Conservation (phyloP, 2,113 vertebrate species). For the Neodontobutis hainanensis region DNA sequence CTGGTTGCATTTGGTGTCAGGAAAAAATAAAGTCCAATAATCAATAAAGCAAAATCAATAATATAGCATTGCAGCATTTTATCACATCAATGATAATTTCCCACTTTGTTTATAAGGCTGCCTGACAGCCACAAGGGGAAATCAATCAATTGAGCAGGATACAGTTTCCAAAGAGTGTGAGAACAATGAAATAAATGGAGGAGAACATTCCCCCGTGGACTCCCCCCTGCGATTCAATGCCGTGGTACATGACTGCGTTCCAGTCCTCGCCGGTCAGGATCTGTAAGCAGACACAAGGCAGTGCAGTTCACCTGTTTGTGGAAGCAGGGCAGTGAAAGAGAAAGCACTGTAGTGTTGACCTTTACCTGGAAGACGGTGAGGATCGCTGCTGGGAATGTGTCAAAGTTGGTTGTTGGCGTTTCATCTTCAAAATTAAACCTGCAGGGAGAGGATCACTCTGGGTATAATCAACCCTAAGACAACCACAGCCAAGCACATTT, state of each 20-base stretch:
- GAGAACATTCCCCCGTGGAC: conserved; percentile 94
- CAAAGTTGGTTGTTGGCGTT: conserved; percentile 95
- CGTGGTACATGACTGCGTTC: conserved; percentile 97
- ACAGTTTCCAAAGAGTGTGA: conserved; percentile 97
- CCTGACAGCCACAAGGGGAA: background rate
- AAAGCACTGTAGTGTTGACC: conserved; percentile 12
- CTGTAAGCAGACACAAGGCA: conserved; percentile 66
- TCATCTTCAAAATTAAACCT: conserved; percentile 97
- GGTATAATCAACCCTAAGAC: conserved; percentile 6
- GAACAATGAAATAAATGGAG: conserved; percentile 94
- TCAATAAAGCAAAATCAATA: conserved; percentile 27
- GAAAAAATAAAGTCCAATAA: conserved; percentile 69
- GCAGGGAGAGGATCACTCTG: conserved; percentile 31
- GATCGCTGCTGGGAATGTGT: conserved; percentile 96
- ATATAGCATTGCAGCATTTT: conserved; percentile 15
- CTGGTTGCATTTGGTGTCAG: conserved; percentile 81
- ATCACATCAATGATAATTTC: conserved; percentile 15
- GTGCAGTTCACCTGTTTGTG: background rate
- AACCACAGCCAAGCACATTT: conserved; percentile 6
- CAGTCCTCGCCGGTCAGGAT: conserved; percentile 96
- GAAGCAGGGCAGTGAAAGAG: background rate
- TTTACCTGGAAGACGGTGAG: conserved; percentile 98
- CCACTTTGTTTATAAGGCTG: background rate
- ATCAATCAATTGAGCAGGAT: conserved; percentile 80
- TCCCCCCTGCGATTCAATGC: conserved; percentile 92